Conservation (phyloP, 2,797 vertebrate genomes). For the Sardinella longiceps region DNA sequence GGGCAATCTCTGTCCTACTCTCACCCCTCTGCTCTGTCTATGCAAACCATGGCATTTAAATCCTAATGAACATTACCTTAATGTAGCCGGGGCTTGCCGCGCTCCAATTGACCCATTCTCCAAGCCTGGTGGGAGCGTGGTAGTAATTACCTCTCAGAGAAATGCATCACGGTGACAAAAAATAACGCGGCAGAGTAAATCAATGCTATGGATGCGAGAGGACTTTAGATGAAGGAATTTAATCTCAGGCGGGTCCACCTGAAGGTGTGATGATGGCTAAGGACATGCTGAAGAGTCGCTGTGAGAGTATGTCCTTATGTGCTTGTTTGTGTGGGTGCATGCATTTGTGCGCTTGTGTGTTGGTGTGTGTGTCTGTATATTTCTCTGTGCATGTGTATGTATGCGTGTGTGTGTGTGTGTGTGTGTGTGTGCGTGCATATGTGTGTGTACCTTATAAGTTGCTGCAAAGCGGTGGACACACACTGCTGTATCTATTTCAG, state of each 20-base stretch:
- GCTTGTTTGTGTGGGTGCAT: background rate
- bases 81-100: conserved; percentile 27
- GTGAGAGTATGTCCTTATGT: background rate
- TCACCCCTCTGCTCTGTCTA: conserved; percentile 23
- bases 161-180: conserved; percentile 46
- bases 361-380: background rate
- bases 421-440: conserved; percentile 22
- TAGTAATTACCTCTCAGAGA: conserved; percentile 47
- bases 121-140: conserved; percentile 40
- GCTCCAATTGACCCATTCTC: conserved; percentile 30
- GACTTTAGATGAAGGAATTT: conserved; percentile 53
- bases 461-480: background rate
- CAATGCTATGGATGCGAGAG: conserved; percentile 44
- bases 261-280: conserved; percentile 29
- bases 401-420: conserved; percentile 30
- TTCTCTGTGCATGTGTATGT: conserved; percentile 34
- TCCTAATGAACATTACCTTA: conserved; percentile 38
- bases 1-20: conserved; percentile 33
- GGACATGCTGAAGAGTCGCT: conserved; percentile 25
- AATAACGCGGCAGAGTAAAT: conserved; percentile 42
- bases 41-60: conserved; percentile 35
- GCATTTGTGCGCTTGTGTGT: background rate
- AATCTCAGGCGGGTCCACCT: conserved; percentile 40
- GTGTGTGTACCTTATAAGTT: conserved; percentile 33
- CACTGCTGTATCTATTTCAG: conserved; percentile 57